Base-by-base conservation (phyloP, 2,113 vertebrate species). In the Cynoglossus semilaevis region DNA sequence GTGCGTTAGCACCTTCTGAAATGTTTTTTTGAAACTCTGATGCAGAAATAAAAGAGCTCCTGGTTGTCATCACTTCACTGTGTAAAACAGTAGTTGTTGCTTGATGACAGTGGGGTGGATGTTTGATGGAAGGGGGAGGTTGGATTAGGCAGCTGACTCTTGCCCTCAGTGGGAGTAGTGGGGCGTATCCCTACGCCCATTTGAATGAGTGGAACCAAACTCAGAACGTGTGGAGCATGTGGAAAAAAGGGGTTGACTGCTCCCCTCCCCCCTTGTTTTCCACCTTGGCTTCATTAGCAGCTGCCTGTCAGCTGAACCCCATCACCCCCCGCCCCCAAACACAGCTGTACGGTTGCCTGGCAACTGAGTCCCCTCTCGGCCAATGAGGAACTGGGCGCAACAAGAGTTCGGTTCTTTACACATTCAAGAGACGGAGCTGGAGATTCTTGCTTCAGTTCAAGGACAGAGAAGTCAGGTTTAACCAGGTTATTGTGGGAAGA, bases 331-430 rank as follows among this genome's bases (percentile, higher is more conserved):
- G 22, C 22, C 22, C 22, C 22, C 22, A 29, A 29, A 66, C 79
- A 67, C 85, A 64, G 48, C 83, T 86, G 88, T 77, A 83, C 59
- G 75, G 91, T 91, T 91, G 90, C 90, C 75, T 86, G 80, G 91
- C 88, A 92, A 92, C 90, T 82, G 83, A 79, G 80, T 79, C 83
- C 82, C 78, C 70, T 69, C 76, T 70, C 41, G 72, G 68, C 86
- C 86, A 87, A 89, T 88, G 77, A 64, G 73, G 67, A 38, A 4
- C 62, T 38, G 38, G 79, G 83, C 84, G 88, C 84, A 90, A 87
- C 87, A 88, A 78, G 80, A 88, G 80, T 74, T 79, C 53, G 72
- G 67, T 79, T 73, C 83, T 73, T 67, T 74, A 78, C 42, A 7
- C 15, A n/a, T 43, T 5, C 15, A n/a, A 7, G 37, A 36, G 35